These are phyloP conservation scores for Gavialis gangeticus DNA, from an alignment of 2,113 vertebrate species.

Conservation along the genomic window DNA sequence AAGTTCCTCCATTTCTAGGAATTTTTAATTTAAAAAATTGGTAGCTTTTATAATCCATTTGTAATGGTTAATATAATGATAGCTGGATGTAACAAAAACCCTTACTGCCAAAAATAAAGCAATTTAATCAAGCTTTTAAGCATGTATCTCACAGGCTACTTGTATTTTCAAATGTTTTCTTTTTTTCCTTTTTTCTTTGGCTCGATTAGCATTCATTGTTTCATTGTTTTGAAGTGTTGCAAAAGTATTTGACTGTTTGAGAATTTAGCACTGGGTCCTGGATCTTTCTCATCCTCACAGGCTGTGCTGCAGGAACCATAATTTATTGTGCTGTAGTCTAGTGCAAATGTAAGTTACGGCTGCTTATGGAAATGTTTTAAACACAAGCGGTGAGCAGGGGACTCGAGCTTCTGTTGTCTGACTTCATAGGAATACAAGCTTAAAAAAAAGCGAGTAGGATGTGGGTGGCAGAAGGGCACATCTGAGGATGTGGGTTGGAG, in stretches of 20 bases:
- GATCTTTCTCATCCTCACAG: not conserved
- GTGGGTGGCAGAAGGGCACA: no score
- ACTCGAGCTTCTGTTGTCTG: not conserved
- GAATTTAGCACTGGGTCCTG: not conserved
- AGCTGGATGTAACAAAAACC: constrained; percentile 19
- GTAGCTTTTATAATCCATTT: constrained; percentile 37
- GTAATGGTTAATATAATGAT: constrained; percentile 6
- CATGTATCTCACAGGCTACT: not conserved
- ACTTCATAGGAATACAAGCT: no score
- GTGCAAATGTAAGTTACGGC: rapidly evolving
- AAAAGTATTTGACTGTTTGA: not conserved
- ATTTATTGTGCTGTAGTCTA: rapidly evolving
- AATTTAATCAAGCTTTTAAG: not conserved
- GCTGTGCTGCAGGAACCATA: not conserved
- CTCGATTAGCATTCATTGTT: constrained; percentile 3
- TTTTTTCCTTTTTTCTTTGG: not conserved
- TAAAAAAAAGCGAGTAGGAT: no score
- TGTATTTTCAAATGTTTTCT: not conserved
- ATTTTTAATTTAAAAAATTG: constrained; percentile 47
- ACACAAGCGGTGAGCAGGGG: rapidly evolving
- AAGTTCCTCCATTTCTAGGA: constrained; percentile 34
- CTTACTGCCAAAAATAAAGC: constrained; percentile 18
- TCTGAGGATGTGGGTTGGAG: not conserved
- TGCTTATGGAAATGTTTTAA: not conserved
- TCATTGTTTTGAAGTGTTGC: not conserved